phyloP scores from a whole-genome alignment of 2,888 invertebrate species.

The Leptopilina drosophilae region DNA sequence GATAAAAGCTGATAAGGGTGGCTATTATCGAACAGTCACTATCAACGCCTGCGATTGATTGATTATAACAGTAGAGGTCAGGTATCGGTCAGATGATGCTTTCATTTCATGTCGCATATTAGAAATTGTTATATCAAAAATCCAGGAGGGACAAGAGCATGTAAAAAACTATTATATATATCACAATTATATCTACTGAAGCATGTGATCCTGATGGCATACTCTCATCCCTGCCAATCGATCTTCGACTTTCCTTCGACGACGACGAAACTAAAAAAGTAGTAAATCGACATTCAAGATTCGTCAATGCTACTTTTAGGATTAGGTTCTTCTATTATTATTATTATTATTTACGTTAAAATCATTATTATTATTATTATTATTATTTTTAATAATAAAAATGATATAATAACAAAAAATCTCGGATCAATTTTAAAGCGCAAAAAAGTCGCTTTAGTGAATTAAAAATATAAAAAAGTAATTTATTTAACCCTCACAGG shows the following conservation, averaged over 20 bases:
- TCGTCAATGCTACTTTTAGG: background rate
- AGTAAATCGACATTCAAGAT: too few species aligned
- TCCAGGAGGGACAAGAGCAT: background rate
- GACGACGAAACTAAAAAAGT: background rate
- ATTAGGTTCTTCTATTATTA: too few species aligned
- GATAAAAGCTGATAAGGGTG: conserved; percentile 33
- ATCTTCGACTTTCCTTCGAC: conserved; percentile 22
- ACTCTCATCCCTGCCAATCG: conserved; percentile 22
- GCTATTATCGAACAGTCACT: conserved; percentile 38
- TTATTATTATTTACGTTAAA: too few species aligned
- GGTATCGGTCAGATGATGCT: conserved; percentile 23
- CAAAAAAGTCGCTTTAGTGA: too few species aligned
- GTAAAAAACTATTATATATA: background rate
- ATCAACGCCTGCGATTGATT: conserved; percentile 31
- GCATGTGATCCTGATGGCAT: conserved; percentile 33
- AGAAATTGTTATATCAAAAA: conserved; percentile 2
- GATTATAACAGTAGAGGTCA: conserved; percentile 14
- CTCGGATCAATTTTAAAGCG: too few species aligned
- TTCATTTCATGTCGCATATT: conserved; percentile 23
- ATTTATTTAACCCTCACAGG: too few species aligned
- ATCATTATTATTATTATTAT: too few species aligned
- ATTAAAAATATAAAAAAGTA: too few species aligned
- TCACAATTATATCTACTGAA: background rate
- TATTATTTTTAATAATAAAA: too few species aligned
- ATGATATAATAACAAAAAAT: too few species aligned